A percentile compares a stretch with the other conserved stretches of the same genome.
Conservation (phyloP, 2,888 invertebrate species). For the Meiosimyza platycephala region DNA sequence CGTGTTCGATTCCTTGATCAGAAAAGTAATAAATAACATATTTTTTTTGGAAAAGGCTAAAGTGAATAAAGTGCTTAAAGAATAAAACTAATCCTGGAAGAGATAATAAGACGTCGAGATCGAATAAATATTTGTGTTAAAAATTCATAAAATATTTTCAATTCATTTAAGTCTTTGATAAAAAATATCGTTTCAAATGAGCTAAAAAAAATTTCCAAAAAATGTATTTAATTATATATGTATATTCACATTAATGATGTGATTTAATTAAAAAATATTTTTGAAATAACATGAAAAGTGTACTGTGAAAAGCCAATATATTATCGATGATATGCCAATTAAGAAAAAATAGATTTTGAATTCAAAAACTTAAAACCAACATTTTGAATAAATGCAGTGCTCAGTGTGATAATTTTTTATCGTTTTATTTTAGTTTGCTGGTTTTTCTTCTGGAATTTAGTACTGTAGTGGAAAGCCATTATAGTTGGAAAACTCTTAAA, state of each 20-base stretch:
- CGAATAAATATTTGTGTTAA: not conserved
- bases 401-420: slow-evolving; percentile 42
- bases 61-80: slow-evolving; percentile 15
- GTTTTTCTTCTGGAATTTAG: slow-evolving; percentile 43
- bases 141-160: not conserved
- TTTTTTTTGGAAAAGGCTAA: slow-evolving; percentile 5
- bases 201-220: slow-evolving; percentile 13
- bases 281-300: not conserved
- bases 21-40: slow-evolving; percentile 49
- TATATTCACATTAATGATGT: not conserved
- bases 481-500: too few relatives aligned
- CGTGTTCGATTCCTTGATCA: slow-evolving; percentile 50
- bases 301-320: not conserved
- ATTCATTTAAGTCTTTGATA: not conserved
- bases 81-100: slow-evolving; percentile 3
- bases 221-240: not conserved
- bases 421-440: slow-evolving; percentile 58
- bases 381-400: slow-evolving; percentile 7
- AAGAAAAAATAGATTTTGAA: not conserved
- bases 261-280: not conserved
- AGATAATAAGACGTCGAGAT: too few relatives aligned
- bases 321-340: slow-evolving; percentile 6
- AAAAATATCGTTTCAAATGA: not conserved
- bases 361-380: slow-evolving; percentile 13
- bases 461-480: slow-evolving; percentile 19